These are phyloP conservation scores for Ceyx cyanopectus DNA, from an alignment of 2,113 vertebrate genomes.

Conservation along the genomic window DNA sequence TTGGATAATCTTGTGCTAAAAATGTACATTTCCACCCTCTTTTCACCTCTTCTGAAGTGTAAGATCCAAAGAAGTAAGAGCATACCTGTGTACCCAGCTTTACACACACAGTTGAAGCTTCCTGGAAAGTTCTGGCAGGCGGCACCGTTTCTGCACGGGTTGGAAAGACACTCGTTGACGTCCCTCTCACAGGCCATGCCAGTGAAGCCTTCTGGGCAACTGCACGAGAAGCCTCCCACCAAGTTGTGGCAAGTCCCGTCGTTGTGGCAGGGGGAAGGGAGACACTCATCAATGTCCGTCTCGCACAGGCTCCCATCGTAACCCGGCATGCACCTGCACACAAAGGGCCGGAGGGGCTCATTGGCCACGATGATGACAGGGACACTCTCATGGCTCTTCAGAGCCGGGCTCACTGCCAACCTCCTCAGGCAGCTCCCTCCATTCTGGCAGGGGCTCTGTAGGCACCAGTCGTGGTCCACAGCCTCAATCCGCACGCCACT, in stretches of 20 bases:
- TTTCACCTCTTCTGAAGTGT: background rate
- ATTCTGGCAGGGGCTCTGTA: slow-evolving; percentile 90
- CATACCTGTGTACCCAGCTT: slow-evolving; percentile 93
- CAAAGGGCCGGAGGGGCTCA: slow-evolving; percentile 86
- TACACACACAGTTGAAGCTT: slow-evolving; percentile 94
- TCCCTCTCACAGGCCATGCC: slow-evolving; percentile 97
- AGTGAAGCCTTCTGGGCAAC: slow-evolving; percentile 91
- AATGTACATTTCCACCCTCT: background rate
- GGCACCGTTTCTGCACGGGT: slow-evolving; percentile 91
- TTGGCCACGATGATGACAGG: slow-evolving; percentile 91
- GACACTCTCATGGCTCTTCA: slow-evolving; percentile 85
- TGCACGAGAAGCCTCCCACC: slow-evolving; percentile 94
- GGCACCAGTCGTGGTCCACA: slow-evolving; percentile 92
- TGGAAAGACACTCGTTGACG: slow-evolving; percentile 93
- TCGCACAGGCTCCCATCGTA: slow-evolving; percentile 89
- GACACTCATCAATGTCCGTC: slow-evolving; percentile 90
- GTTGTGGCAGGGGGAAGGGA: slow-evolving; percentile 94
- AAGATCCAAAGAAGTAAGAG: background rate
- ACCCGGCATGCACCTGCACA: slow-evolving; percentile 91
- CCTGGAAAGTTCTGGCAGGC: slow-evolving; percentile 96
- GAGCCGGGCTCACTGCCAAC: slow-evolving; percentile 80
- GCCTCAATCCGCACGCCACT: slow-evolving; percentile 91
- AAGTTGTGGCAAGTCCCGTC: slow-evolving; percentile 94
- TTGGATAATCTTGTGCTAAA: background rate
- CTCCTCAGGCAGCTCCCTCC: slow-evolving; percentile 91